Conservation (phyloP, 2,888 invertebrate genomes). For the Drosophila greeni region DNA sequence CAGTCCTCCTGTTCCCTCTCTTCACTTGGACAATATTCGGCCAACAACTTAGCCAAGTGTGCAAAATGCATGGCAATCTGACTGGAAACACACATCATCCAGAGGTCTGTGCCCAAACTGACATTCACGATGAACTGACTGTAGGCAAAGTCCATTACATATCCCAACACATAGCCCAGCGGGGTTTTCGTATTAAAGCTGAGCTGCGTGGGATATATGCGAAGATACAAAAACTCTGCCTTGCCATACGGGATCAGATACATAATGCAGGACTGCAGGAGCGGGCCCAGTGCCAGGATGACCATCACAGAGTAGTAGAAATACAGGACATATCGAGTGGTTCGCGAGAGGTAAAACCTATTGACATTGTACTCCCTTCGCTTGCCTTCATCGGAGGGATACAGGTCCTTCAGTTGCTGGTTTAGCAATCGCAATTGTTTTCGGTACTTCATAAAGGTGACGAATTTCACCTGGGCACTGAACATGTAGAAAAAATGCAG, state of each 20-base stretch:
- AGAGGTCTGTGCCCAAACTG: slow-evolving; percentile 24
- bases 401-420: slow-evolving; percentile 24
- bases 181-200: slow-evolving; percentile 8
- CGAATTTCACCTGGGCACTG: slow-evolving; percentile 39
- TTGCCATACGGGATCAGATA: slow-evolving; percentile 9
- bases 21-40: slow-evolving; percentile 2
- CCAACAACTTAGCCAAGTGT: slow-evolving; percentile 2
- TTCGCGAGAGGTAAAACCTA: slow-evolving; percentile 38
- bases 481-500: slow-evolving; percentile 41
- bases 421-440: slow-evolving; percentile 16
- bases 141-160: slow-evolving; percentile 10
- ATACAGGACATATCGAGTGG: slow-evolving; percentile 24
- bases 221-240: slow-evolving; percentile 27
- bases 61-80: slow-evolving; percentile 33
- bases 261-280: slow-evolving; percentile 12
- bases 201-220: slow-evolving; percentile 34
- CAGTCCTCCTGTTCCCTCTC: slow-evolving; percentile 24
- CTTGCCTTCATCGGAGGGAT: slow-evolving; percentile 14
- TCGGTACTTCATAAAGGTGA: slow-evolving; percentile 36
- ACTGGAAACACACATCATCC: slow-evolving; percentile 29
- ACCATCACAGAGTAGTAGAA: slow-evolving; percentile 31
- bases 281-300: slow-evolving; percentile 20
- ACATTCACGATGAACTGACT: slow-evolving; percentile 23
- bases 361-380: slow-evolving; percentile 34
- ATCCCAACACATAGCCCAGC: slow-evolving; percentile 5